phyloP scores from a whole-genome alignment of 92 coral and sea anemone genomes.

The Pocillopora meandrina region DNA sequence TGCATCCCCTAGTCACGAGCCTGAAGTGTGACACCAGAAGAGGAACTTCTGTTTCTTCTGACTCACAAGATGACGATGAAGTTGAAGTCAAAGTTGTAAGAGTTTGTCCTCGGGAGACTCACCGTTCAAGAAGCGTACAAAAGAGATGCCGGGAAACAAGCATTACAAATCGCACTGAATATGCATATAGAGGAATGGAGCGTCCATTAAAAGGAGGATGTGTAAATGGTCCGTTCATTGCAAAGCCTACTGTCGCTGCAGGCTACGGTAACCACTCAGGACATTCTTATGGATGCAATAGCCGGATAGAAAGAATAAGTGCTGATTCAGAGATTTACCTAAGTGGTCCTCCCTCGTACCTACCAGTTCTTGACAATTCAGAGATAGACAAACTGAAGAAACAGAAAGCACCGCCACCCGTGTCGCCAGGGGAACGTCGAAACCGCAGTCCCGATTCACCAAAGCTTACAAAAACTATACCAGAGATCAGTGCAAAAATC shows the following conservation, averaged over 20 bases:
- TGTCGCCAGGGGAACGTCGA: not conserved
- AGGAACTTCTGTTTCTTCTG: not conserved
- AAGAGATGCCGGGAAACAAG: no score
- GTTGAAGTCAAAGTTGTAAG: conserved; percentile 1
- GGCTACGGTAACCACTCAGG: not conserved
- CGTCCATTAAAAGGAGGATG: not conserved
- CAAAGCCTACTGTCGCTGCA: not conserved
- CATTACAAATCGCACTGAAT: not conserved
- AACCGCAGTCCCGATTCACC: conserved; percentile 13
- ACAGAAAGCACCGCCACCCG: not conserved
- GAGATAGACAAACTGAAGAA: not conserved
- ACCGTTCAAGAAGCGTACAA: not conserved
- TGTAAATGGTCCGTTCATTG: not conserved
- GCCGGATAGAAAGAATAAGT: not conserved
- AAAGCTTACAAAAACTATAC: conserved; percentile 18
- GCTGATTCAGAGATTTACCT: conserved; percentile 16
- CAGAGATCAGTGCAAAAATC: conserved; percentile 37
- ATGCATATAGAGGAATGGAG: no score
- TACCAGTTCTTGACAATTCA: conserved; percentile 7
- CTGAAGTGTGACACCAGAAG: not conserved
- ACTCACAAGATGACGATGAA: not conserved
- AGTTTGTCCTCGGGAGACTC: not conserved
- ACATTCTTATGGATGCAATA: no score
- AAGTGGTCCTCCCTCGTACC: conserved; percentile 30
- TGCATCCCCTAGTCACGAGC: not conserved